Evolutionary conservation across 2,113 vertebrate species (phyloP).

Genomic region (Lasiurus borealis): DNA sequence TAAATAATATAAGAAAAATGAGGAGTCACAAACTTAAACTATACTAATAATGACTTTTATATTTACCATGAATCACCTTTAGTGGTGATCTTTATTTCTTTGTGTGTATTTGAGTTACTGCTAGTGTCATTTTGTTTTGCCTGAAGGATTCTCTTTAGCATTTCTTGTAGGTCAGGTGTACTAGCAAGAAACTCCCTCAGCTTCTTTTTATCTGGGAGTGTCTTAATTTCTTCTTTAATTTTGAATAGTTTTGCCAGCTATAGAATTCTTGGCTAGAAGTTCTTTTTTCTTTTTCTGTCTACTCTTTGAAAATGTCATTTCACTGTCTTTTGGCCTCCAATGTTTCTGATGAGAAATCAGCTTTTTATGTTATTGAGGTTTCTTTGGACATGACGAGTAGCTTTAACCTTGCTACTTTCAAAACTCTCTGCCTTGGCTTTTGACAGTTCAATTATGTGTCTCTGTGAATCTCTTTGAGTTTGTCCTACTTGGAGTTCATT

Average conservation of each 20-base stretch:
- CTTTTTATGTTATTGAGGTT: background rate
- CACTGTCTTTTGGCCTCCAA: background rate
- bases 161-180: background rate
- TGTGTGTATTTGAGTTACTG: background rate
- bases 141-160: background rate
- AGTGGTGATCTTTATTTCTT: background rate
- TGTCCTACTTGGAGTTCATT: background rate
- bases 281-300: background rate
- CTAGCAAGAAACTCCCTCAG: background rate
- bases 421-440: background rate
- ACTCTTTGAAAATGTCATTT: background rate
- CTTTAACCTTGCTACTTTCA: background rate
- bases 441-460: background rate
- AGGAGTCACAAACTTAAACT: background rate
- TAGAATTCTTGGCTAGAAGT: background rate
- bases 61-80: background rate
- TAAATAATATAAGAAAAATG: background rate
- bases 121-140: background rate
- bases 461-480: background rate
- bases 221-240: constrained; percentile 6
- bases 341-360: background rate
- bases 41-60: background rate
- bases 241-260: constrained; percentile 21
- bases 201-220: background rate
- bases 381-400: background rate